Evolutionary conservation across 2,888 invertebrate genomes (phyloP).

Genomic region (Erannis defoliaria): DNA sequence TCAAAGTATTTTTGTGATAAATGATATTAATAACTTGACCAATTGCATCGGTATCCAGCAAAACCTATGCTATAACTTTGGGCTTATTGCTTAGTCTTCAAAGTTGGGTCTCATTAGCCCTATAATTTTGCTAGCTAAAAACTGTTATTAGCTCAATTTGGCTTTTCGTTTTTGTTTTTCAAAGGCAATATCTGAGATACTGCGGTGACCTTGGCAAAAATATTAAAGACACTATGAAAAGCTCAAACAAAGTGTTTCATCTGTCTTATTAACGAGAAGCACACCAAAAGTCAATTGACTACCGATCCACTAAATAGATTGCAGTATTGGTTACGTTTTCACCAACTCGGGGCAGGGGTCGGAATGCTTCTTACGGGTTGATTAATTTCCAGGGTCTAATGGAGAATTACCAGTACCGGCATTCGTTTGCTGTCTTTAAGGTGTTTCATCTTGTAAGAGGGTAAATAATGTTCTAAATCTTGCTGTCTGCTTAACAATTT

Average conservation of each 20-base stretch:
- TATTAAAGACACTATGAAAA: no score
- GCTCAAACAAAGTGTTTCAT: neutral
- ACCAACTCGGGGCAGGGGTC: conserved; percentile 65
- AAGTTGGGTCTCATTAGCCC: no score
- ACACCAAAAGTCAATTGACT: conserved; percentile 39
- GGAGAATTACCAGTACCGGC: conserved; percentile 62
- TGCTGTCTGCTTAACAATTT: neutral
- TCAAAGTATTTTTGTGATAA: no score
- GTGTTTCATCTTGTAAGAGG: conserved; percentile 49
- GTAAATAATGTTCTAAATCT: conserved; percentile 15
- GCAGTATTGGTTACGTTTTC: conserved; percentile 61
- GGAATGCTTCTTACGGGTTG: conserved; percentile 68
- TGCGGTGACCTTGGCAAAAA: no score
- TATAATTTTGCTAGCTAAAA: no score
- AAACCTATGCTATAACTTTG: no score
- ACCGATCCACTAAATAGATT: conserved; percentile 68
- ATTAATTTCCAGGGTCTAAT: conserved; percentile 73
- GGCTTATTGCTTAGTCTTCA: no score
- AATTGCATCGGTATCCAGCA: no score
- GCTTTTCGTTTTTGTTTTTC: no score
- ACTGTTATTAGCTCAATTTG: no score
- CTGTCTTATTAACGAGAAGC: neutral
- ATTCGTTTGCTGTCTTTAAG: conserved; percentile 61
- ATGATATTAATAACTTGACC: no score
- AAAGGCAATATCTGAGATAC: no score